phyloP scores from a whole-genome alignment of 1,140 invertebrate species.

The Penaeus chinensis region DNA sequence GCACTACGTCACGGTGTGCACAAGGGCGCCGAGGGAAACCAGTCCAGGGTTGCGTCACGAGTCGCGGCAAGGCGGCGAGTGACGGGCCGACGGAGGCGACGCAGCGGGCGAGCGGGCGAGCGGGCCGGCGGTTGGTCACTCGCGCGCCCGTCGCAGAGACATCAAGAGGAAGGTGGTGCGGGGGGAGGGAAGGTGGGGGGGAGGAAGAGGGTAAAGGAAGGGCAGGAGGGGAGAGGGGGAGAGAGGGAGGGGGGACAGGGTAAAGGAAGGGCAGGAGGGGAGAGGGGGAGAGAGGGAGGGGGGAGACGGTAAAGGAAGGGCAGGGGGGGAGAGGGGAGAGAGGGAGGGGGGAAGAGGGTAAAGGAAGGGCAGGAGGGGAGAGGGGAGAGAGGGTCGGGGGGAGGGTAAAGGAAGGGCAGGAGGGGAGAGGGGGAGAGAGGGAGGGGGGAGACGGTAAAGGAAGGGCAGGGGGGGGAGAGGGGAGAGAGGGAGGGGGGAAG shows the following conservation, averaged over 20 bases:
- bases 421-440: background rate
- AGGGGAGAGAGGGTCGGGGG: background rate
- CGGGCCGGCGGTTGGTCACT: too few relatives aligned
- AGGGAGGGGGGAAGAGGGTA: background rate
- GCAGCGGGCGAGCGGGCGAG: too few relatives aligned
- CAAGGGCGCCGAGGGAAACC: background rate
- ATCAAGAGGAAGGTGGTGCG: too few relatives aligned
- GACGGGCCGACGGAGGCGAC: too few relatives aligned
- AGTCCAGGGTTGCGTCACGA: background rate
- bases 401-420: background rate
- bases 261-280: too few relatives aligned
- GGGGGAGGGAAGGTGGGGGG: background rate
- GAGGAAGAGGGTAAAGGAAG: background rate
- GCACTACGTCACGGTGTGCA: background rate
- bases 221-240: background rate
- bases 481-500: too few relatives aligned
- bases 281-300: too few relatives aligned
- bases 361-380: background rate
- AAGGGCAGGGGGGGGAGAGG: background rate
- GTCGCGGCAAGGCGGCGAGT: background rate
- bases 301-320: too few relatives aligned
- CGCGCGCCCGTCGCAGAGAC: too few relatives aligned
- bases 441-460: background rate
- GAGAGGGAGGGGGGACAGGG: too few relatives aligned
- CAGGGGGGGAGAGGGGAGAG: background rate